phyloP scores from a whole-genome alignment of 1,140 invertebrate species.

The Pentalonia nigronervosa region DNA sequence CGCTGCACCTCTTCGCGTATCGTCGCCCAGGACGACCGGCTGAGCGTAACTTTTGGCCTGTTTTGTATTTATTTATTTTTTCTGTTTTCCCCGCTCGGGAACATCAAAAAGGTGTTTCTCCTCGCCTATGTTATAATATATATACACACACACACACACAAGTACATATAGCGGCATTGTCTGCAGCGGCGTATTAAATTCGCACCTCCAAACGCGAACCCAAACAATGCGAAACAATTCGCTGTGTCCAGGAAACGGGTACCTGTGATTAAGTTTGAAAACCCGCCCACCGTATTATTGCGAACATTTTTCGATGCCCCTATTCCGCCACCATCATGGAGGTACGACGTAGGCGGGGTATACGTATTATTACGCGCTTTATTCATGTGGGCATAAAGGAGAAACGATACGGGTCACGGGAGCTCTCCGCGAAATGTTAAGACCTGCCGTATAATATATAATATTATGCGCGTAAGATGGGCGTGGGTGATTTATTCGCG shows the following conservation, averaged over 20 bases:
- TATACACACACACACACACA: too few relatives aligned
- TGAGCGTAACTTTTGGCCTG: neutral
- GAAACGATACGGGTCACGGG: constrained; percentile 45
- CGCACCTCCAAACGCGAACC: neutral
- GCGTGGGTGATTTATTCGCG: constrained; percentile 16
- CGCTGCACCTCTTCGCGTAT: neutral
- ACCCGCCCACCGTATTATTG: constrained; percentile 33
- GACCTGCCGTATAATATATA: neutral
- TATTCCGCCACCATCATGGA: neutral
- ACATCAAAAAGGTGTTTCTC: constrained; percentile 24
- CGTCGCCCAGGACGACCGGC: neutral
- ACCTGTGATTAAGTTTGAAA: constrained; percentile 39
- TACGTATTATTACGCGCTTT: neutral
- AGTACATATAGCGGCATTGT: neutral
- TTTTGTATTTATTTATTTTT: neutral
- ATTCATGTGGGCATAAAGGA: constrained; percentile 39
- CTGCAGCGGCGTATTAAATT: neutral
- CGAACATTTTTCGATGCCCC: constrained; percentile 18
- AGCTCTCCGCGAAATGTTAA: constrained; percentile 34
- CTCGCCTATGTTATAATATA: too few relatives aligned
- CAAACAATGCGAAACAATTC: constrained; percentile 28
- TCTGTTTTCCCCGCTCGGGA: neutral
- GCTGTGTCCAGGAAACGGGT: constrained; percentile 39
- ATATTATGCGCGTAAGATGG: neutral
- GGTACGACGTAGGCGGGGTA: neutral